Base-by-base conservation (phyloP, 1,140 invertebrate genomes). In the Bombyx mandarina region DNA sequence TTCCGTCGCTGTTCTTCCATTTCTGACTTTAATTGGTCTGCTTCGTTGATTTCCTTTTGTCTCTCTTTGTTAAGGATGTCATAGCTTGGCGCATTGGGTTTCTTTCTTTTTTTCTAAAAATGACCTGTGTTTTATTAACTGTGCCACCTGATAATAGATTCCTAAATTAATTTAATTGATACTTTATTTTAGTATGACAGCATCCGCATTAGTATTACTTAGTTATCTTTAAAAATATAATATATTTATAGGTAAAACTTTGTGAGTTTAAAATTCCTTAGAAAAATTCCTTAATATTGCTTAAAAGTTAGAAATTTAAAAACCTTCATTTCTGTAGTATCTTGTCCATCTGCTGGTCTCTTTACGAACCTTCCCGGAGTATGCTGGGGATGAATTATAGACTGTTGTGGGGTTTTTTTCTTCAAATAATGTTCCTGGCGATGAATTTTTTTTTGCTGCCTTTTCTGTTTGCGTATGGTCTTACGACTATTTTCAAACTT, bases 1-100 rank as follows among this genome's bases (percentile, higher is more conserved):
- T 91, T 89, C 54, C 89, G 90, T 62, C 93, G 88, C 62, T 91
- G 80, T 55, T 79, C 65, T 46, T 82, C 76, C 75, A 85, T 87
- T 47, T 82, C 53, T 2, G 70, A 65, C 62, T 84, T 81, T 0
- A 87, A 62, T 49, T 71, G 71, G 6, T 77, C 53, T 3, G 75
- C 56, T 65, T 75, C 75, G 48, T 73, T 80, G 5, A 65, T 73
- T 43, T 85, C 81, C 57, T 82, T 85, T 49, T 73, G 54, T 42
- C 71, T 62, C 61, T 87, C 73, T 54, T 68, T 75, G 22, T 56
- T 67, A 2, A 85, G 47, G 3, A 85, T 65, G 43, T 87, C 82
- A 52, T 75, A 65, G 2, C 60, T 47, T 45, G 67, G 59, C 43
- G 71, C 62, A 44, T 71, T 63, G 7, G 56, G 51, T 52, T 81